Evolutionary conservation across 1,140 invertebrate species (phyloP), one percentile per base, ranked within the genome.

Genomic region (Heliconius himera): DNA sequence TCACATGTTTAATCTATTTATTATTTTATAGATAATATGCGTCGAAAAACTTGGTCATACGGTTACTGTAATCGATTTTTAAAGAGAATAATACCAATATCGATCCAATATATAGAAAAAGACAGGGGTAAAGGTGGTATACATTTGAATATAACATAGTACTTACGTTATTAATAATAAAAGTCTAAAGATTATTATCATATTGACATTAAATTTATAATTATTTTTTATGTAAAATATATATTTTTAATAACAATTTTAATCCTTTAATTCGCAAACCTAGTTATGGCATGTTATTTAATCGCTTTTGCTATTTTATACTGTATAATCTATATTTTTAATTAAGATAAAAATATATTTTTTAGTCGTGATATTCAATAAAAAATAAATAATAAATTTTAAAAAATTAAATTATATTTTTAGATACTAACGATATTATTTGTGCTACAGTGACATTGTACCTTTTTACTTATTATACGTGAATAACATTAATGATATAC

Each of bases 141-240:
- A 73, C 46, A 73, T 73, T n/a, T 13, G 71, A 41, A 73, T 46
- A 46, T 74, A 74, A 66, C 70, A 79, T 33, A 49, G 33, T 60
- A 46, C 38, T 56, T 29, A 77, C 16, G 36, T n/a, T 76, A 38
- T 76, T 33, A 36, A 41, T 38, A 26, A 66, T 70, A 46, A 46
- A 46, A 56, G 18, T 71, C 22, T 51, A 74, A 71, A 49, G 13
- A 66, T 29, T 38, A 76, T 60, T 60, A 60, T 60, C 20, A n/a
- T 66, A 66, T 29, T 66, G n/a, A 29, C 20, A 26, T 29, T 4
- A 66, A 60, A 4, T 46, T 46, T 60, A 56, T 20, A 20, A 6
- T 22, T n/a, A 13, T 11, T 26, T 66, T 66, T 66, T 66, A 66
- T 20, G 8, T 56, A 8, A 56, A 6, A 56, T 56, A 56, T n/a